phyloP scores from a whole-genome alignment of 2,797 vertebrate genomes.

The Cetoscarus ocellatus region DNA sequence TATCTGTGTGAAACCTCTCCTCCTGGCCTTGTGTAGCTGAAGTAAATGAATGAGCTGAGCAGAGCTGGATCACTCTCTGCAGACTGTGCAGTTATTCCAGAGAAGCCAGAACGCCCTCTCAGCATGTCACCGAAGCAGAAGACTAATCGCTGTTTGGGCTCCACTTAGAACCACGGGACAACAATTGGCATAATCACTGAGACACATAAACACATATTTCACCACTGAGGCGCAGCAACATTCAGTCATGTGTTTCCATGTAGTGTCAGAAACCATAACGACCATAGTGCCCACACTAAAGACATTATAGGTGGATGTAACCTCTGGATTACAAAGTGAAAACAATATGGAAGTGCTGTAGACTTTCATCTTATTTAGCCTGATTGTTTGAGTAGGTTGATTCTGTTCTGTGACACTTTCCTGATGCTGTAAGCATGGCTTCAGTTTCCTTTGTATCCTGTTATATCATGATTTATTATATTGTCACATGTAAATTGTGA shows the following conservation, averaged over 20 bases:
- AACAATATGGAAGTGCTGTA: no score
- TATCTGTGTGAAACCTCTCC: slow-evolving; percentile 39
- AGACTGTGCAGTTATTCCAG: slow-evolving; percentile 67
- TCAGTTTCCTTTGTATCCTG: no score
- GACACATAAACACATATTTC: not conserved
- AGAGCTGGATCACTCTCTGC: slow-evolving; percentile 47
- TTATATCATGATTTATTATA: no score
- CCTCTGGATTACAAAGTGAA: not conserved
- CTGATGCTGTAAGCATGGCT: no score
- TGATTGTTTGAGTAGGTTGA: no score
- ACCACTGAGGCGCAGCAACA: not conserved
- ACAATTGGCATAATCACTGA: slow-evolving; percentile 41
- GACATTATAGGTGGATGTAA: not conserved
- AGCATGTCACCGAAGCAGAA: slow-evolving; percentile 68
- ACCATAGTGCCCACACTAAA: no score
- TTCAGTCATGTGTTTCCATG: not conserved
- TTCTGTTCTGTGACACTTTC: no score
- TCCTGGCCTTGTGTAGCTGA: slow-evolving; percentile 37
- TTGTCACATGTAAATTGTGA: no score
- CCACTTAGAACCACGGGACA: slow-evolving; percentile 19
- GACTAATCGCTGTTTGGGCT: slow-evolving; percentile 69
- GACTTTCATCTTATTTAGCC: no score
- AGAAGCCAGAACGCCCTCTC: slow-evolving; percentile 53
- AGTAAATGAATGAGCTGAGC: slow-evolving; percentile 65
- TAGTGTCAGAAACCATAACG: not conserved